phyloP scores from a whole-genome alignment of 2,113 vertebrate species.

The Sporophila hypoxantha region DNA sequence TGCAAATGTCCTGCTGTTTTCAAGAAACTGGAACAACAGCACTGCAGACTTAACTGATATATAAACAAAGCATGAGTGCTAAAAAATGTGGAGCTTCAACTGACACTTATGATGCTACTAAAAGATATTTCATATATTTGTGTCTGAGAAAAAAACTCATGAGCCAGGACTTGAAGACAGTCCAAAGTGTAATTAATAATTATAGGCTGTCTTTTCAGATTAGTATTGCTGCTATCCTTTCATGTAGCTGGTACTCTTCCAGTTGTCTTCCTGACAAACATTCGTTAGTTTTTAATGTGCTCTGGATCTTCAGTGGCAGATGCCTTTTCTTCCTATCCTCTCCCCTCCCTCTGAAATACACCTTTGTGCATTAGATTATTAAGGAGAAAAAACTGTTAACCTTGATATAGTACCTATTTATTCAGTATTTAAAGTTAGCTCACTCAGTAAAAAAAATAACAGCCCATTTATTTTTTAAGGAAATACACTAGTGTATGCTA shows the following conservation, averaged over 20 bases:
- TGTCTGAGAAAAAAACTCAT: not conserved
- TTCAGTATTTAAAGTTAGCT: not conserved
- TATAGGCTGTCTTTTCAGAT: not conserved
- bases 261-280: not conserved
- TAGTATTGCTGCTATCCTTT: not conserved
- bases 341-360: not conserved
- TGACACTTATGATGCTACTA: not conserved
- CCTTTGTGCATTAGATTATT: not conserved
- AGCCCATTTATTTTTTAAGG: not conserved
- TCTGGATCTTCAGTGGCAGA: not conserved
- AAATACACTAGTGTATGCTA: not conserved
- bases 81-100: not conserved
- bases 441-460: not conserved
- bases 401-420: not conserved
- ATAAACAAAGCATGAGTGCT: not conserved
- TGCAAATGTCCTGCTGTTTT: not conserved
- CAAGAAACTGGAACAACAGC: not conserved
- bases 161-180: not conserved
- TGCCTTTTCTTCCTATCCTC: not conserved
- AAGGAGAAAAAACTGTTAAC: not conserved
- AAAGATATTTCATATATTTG: not conserved
- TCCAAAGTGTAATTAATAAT: not conserved
- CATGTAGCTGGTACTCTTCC: not conserved
- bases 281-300: not conserved
- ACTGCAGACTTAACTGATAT: not conserved